phyloP scores from a whole-genome alignment of 2,797 vertebrate genomes.

The Cottoperca gobio region DNA sequence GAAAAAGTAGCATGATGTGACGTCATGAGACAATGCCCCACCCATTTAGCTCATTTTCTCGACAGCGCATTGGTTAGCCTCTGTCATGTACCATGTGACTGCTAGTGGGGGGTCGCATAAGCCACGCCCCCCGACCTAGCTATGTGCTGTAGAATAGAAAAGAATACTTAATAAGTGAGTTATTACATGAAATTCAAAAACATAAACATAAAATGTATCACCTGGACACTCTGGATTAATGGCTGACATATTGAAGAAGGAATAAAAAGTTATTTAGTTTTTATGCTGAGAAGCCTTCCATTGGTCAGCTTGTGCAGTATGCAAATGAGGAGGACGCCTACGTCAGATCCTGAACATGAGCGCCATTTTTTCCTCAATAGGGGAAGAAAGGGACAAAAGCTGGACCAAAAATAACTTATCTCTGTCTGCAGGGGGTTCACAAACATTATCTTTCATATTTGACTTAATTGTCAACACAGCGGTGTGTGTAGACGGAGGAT shows the following conservation, averaged over 20 bases:
- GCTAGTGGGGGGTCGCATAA: constrained; percentile 10
- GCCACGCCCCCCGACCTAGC: constrained; percentile 64
- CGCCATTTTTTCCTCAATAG: constrained; percentile 92
- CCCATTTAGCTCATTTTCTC: constrained; percentile 84
- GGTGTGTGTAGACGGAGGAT: constrained; percentile 29
- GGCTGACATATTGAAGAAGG: not conserved
- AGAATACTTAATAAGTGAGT: constrained; percentile 26
- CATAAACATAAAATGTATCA: not conserved
- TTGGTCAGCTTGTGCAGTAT: constrained; percentile 88
- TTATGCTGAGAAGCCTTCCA: constrained; percentile 65
- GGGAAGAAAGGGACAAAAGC: constrained; percentile 83
- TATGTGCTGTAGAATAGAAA: constrained; percentile 26
- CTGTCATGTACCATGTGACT: constrained; percentile 74
- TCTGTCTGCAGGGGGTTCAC: not conserved
- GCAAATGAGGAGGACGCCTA: constrained; percentile 82
- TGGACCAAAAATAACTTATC: constrained; percentile 55
- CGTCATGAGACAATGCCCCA: constrained; percentile 54
- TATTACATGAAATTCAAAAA: constrained; percentile 36
- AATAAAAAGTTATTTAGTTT: constrained; percentile 69
- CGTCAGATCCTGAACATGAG: constrained; percentile 96
- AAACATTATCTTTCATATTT: constrained; percentile 1
- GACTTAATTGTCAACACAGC: not conserved
- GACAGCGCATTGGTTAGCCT: constrained; percentile 64
- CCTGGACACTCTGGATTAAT: not conserved
- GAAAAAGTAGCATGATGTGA: constrained; percentile 82